Evolutionary conservation across 2,888 invertebrate species (phyloP).

Genomic region (Drosophila mimetica): DNA sequence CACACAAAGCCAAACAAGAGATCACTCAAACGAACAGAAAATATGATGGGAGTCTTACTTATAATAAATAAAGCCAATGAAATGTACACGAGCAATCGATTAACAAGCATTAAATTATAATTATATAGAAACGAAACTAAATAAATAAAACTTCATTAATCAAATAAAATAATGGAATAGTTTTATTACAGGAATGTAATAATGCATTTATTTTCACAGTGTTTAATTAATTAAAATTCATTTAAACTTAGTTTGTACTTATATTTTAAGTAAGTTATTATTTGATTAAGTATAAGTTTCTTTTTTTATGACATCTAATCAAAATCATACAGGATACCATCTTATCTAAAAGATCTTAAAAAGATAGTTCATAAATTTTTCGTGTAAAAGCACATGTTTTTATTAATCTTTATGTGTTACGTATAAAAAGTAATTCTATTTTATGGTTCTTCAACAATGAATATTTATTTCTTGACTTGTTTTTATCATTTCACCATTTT

Average conservation of each 20-base stretch:
- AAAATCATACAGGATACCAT: no score
- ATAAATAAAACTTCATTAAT: slow-evolving; percentile 81
- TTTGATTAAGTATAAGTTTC: neutral
- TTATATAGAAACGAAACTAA: slow-evolving; percentile 70
- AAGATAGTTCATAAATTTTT: no score
- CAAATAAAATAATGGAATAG: slow-evolving; percentile 39
- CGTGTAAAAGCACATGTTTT: no score
- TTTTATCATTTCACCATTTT: slow-evolving; percentile 30
- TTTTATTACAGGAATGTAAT: neutral
- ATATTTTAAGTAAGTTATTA: neutral
- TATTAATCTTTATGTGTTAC: no score
- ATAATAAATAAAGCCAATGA: slow-evolving; percentile 40
- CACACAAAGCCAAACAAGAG: slow-evolving; percentile 19
- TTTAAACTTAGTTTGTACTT: neutral
- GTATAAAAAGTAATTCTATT: no score
- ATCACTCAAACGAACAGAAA: slow-evolving; percentile 17
- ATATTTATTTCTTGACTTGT: neutral
- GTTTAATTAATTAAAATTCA: neutral
- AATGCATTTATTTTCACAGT: neutral
- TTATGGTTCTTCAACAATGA: no score
- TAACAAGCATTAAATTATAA: slow-evolving; percentile 61
- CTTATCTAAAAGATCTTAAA: no score
- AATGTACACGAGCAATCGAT: slow-evolving; percentile 65
- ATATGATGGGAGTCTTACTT: slow-evolving; percentile 29
- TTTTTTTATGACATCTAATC: no score